These are phyloP conservation scores for Megaptera novaeangliae DNA, from an alignment of 2,113 vertebrate genomes.

Conservation along the genomic window DNA sequence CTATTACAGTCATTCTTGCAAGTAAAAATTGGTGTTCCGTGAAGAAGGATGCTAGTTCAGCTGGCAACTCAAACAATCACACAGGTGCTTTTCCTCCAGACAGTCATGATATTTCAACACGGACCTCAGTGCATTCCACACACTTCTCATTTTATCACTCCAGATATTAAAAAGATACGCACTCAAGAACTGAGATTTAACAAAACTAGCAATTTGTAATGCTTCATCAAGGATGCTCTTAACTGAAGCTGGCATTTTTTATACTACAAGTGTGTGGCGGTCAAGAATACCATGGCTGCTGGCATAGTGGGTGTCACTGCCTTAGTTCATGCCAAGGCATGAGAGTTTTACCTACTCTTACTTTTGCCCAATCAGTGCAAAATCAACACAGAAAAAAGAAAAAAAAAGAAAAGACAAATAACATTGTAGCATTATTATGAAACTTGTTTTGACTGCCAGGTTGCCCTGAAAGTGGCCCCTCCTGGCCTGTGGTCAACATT, in stretches of 20 bases:
- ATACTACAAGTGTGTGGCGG: too few species aligned
- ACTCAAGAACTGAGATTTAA: neutral
- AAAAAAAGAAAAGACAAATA: neutral
- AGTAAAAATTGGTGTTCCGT: neutral
- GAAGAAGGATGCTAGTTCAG: neutral
- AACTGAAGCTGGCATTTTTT: neutral
- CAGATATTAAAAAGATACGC: neutral
- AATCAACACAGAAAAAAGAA: neutral
- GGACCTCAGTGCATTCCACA: neutral
- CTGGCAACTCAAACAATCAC: neutral
- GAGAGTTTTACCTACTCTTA: neutral
- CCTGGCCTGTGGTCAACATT: neutral
- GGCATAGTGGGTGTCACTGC: fast-evolving
- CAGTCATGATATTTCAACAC: neutral
- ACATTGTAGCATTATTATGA: neutral
- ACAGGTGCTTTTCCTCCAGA: neutral
- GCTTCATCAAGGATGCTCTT: neutral
- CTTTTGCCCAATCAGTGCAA: neutral
- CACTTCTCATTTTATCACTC: neutral
- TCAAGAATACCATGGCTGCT: neutral
- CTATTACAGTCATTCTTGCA: neutral
- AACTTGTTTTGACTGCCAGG: neutral
- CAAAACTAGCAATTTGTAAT: neutral
- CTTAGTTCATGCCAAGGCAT: neutral
- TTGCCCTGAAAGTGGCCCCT: neutral